A percentile compares a stretch with the other conserved stretches of the same genome.
These are phyloP conservation scores for Agelaius tricolor DNA, from an alignment of 2,113 vertebrate species.

Conservation along the genomic window DNA sequence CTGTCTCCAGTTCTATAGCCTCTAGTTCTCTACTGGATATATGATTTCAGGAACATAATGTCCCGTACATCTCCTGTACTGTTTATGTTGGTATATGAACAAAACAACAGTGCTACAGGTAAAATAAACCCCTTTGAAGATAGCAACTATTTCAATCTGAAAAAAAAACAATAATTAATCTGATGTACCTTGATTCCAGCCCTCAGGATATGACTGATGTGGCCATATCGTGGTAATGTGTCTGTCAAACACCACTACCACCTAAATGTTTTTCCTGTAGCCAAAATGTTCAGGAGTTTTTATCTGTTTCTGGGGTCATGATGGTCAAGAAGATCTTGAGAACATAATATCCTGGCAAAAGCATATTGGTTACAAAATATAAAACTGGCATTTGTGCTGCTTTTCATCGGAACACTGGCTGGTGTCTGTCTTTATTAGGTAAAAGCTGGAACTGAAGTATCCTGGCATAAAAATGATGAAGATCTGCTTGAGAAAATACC, in stretches of 20 bases:
- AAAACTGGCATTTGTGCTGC: background rate
- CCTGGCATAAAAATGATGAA: background rate
- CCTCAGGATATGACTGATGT: background rate
- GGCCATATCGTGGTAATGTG: background rate
- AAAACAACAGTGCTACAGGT: background rate
- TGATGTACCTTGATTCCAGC: background rate
- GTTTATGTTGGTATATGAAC: background rate
- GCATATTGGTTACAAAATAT: background rate
- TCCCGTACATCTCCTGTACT: background rate
- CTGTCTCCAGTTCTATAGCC: background rate
- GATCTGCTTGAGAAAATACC: background rate
- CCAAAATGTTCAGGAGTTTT: background rate
- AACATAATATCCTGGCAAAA: background rate
- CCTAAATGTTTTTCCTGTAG: background rate
- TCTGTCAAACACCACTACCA: background rate
- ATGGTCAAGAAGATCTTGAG: background rate
- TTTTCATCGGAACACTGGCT: background rate
- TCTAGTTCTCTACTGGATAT: background rate
- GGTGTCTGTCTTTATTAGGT: background rate
- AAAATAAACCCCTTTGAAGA: background rate
- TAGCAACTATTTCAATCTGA: background rate
- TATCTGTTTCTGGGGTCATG: background rate
- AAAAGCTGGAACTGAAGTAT: background rate
- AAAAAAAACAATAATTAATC: background rate
- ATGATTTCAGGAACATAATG: background rate